Evolutionary conservation across 1,140 invertebrate genomes (phyloP).

Genomic region (Telenomus remus): DNA sequence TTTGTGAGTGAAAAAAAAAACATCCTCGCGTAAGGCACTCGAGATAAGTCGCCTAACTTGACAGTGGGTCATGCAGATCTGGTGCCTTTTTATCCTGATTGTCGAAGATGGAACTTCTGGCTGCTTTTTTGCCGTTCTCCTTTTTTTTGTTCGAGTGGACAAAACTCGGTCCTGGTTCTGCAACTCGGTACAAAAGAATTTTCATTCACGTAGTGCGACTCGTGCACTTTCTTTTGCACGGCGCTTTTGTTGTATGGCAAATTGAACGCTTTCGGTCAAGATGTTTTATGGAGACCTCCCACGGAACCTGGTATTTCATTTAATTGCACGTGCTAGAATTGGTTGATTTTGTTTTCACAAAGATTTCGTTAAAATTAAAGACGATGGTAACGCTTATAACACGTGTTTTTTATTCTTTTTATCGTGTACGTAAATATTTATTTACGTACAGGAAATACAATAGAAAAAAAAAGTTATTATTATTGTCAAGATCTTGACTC

Average conservation of each 20-base stretch:
- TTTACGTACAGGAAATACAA: too few species aligned
- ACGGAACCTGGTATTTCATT: slow-evolving; percentile 9
- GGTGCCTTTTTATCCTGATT: slow-evolving; percentile 19
- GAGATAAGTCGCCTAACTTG: slow-evolving; percentile 29
- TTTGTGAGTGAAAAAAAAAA: background rate
- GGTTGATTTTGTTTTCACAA: background rate
- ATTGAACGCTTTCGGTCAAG: slow-evolving; percentile 19
- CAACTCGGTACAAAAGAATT: slow-evolving; percentile 38
- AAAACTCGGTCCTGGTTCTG: too few species aligned
- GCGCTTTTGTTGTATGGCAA: slow-evolving; percentile 29
- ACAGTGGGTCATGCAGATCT: slow-evolving; percentile 21
- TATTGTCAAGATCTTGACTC: too few species aligned
- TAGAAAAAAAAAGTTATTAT: too few species aligned
- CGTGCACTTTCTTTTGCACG: slow-evolving; percentile 25
- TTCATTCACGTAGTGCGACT: slow-evolving; percentile 30
- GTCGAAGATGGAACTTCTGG: slow-evolving; percentile 38
- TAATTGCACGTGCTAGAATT: slow-evolving; percentile 8
- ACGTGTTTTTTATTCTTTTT: too few species aligned
- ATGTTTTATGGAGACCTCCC: slow-evolving; percentile 24
- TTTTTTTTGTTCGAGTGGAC: slow-evolving; percentile 31
- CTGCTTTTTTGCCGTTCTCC: slow-evolving; percentile 11
- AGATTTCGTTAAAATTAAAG: too few species aligned
- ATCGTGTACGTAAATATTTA: too few species aligned
- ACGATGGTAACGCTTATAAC: too few species aligned
- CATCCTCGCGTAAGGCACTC: slow-evolving; percentile 31